Evolutionary conservation across 2,888 invertebrate genomes (phyloP).

Genomic region (Embidobia sp.): DNA sequence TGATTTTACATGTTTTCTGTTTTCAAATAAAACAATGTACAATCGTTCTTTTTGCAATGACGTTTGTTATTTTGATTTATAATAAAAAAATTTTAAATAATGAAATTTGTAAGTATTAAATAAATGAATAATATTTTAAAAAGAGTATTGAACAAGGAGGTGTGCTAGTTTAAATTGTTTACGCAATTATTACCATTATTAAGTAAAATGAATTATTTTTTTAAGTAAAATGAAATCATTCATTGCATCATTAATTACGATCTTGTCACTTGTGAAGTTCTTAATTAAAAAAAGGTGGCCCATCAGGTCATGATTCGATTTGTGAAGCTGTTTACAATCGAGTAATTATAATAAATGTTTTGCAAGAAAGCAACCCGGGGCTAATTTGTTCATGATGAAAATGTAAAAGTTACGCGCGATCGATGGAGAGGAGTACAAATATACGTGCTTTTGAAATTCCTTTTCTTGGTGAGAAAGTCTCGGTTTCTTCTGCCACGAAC

Average conservation of each 20-base stretch:
- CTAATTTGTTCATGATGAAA: slow-evolving; percentile 12
- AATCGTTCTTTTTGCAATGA: too few relatives aligned
- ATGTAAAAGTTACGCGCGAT: slow-evolving; percentile 13
- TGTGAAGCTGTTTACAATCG: neutral
- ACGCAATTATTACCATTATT: too few relatives aligned
- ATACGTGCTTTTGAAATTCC: slow-evolving; percentile 6
- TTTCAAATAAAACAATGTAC: too few relatives aligned
- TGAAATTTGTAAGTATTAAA: too few relatives aligned
- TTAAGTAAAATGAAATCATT: neutral
- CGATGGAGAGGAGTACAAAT: slow-evolving; percentile 21
- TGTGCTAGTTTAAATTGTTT: too few relatives aligned
- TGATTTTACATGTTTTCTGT: too few relatives aligned
- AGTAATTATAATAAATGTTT: neutral
- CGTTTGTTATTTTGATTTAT: too few relatives aligned
- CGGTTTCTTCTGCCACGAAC: slow-evolving; percentile 8
- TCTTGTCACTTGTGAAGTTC: neutral
- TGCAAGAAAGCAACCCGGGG: neutral
- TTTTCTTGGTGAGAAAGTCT: neutral
- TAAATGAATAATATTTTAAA: too few relatives aligned
- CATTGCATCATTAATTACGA: neutral
- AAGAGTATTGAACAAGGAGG: too few relatives aligned
- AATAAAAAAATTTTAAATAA: too few relatives aligned
- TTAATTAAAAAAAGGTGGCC: neutral
- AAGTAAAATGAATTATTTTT: too few relatives aligned
- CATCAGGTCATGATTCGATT: neutral